Percentiles rank a stretch among this genome's conserved stretches.
Evolutionary conservation across 35 echinoderm and acorn worm species (phyloP).

Genomic region (Stichopus chloronotus): DNA sequence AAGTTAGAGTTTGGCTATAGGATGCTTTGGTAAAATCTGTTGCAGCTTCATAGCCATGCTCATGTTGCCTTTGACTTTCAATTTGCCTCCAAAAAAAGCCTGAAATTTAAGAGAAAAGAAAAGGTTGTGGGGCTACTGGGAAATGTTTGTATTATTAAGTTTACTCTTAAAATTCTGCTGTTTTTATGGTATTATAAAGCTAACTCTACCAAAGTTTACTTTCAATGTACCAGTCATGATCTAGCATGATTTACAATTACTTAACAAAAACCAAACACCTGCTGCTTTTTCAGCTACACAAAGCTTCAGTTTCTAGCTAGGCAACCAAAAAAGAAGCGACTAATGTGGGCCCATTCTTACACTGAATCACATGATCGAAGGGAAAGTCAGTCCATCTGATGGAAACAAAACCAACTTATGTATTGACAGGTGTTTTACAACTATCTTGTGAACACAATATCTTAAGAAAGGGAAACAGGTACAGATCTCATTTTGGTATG

Average conservation of each 20-base stretch:
- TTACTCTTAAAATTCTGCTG: neutral
- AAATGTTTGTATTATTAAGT: neutral
- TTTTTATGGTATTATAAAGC: neutral
- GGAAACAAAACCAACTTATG: too few species aligned
- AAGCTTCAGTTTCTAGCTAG: too few species aligned
- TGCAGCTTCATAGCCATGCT: slow-evolving; percentile 79
- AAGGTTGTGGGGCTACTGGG: neutral
- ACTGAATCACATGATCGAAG: too few species aligned
- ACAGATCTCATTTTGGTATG: too few species aligned
- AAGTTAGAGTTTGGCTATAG: slow-evolving; percentile 39
- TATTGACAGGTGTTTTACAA: too few species aligned
- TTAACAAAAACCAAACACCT: neutral
- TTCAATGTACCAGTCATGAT: neutral
- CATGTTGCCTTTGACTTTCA: slow-evolving; percentile 88
- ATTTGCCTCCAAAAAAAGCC: slow-evolving; percentile 89
- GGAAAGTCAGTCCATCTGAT: too few species aligned
- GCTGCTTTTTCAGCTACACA: neutral
- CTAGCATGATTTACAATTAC: too few species aligned
- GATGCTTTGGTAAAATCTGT: slow-evolving; percentile 67
- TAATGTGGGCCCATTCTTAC: too few species aligned
- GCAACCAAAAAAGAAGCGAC: too few species aligned
- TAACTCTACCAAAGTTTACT: neutral
- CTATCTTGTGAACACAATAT: too few species aligned
- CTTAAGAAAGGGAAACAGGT: too few species aligned
- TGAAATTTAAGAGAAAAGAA: slow-evolving; percentile 31